A percentile compares a stretch with the other conserved stretches of the same genome.
Evolutionary conservation across 2,888 invertebrate genomes (phyloP).

Genomic region (Brassicogethes aeneus): DNA sequence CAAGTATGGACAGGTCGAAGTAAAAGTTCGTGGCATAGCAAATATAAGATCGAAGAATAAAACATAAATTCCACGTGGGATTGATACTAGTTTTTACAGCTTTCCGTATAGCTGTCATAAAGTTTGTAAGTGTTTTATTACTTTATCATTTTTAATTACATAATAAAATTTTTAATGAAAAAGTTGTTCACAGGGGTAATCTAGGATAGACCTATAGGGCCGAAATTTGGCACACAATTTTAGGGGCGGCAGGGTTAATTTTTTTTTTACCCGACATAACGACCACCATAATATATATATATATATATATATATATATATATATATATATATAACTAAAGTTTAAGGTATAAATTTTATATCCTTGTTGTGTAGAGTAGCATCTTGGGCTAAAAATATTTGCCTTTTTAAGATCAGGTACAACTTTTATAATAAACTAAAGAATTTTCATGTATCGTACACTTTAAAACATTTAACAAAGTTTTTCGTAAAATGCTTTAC

Average conservation of each 20-base stretch:
- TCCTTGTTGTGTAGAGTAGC: not conserved
- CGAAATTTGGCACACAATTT: too few species aligned
- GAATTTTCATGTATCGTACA: conserved; percentile 18
- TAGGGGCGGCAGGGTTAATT: too few species aligned
- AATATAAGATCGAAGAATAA: conserved; percentile 24
- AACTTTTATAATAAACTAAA: conserved; percentile 6
- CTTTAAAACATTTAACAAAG: conserved; percentile 15
- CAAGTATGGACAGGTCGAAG: not conserved
- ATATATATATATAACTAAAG: too few species aligned
- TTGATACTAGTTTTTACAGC: conserved; percentile 21
- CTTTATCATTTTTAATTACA: too few species aligned
- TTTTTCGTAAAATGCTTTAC: conserved; percentile 19
- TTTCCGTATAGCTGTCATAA: conserved; percentile 24
- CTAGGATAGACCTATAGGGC: too few species aligned
- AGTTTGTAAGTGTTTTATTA: conserved; percentile 5
- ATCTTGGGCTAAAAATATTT: conserved; percentile 6
- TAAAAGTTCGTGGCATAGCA: conserved; percentile 13
- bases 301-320: too few species aligned
- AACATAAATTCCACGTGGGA: conserved; percentile 17
- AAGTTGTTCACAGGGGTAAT: too few species aligned
- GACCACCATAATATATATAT: not conserved
- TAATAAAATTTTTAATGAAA: too few species aligned
- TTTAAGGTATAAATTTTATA: not conserved
- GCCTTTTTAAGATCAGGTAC: not conserved
- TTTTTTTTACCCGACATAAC: too few species aligned